Percentiles rank a stretch among this genome's conserved stretches.
phyloP scores from a whole-genome alignment of 2,113 vertebrate species.

The Corythoichthys intestinalis region DNA sequence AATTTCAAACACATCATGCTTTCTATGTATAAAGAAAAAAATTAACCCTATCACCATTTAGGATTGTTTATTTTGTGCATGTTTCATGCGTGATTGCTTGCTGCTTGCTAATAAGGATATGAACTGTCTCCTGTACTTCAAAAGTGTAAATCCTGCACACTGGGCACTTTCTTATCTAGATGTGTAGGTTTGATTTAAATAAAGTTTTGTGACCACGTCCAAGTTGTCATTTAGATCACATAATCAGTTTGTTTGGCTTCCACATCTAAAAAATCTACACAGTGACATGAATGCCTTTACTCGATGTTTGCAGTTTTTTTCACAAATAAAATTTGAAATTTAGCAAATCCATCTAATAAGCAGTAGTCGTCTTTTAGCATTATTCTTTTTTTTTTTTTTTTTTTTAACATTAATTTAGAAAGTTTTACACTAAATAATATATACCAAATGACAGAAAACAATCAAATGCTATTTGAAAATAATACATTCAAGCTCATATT shows the following conservation, averaged over 20 bases:
- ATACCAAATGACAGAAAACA: neutral
- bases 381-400: neutral
- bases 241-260: neutral
- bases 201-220: conserved; percentile 11
- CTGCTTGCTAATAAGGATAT: conserved; percentile 24
- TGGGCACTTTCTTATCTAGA: conserved; percentile 63
- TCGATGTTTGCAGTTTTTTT: neutral
- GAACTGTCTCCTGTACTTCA: conserved; percentile 41
- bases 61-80: conserved; percentile 17
- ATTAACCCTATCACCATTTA: neutral
- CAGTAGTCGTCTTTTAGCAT: neutral
- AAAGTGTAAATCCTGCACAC: conserved; percentile 68
- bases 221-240: neutral
- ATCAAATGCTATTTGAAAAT: neutral
- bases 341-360: neutral
- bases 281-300: neutral
- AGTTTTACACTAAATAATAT: neutral
- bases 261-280: neutral
- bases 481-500: neutral
- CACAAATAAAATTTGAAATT: neutral
- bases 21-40: conserved; percentile 4
- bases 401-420: neutral
- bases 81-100: conserved; percentile 9
- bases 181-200: conserved; percentile 39
- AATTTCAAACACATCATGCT: conserved; percentile 4